These are phyloP conservation scores for Melanostoma mellinum DNA, from an alignment of 2,888 invertebrate genomes.

Conservation along the genomic window DNA sequence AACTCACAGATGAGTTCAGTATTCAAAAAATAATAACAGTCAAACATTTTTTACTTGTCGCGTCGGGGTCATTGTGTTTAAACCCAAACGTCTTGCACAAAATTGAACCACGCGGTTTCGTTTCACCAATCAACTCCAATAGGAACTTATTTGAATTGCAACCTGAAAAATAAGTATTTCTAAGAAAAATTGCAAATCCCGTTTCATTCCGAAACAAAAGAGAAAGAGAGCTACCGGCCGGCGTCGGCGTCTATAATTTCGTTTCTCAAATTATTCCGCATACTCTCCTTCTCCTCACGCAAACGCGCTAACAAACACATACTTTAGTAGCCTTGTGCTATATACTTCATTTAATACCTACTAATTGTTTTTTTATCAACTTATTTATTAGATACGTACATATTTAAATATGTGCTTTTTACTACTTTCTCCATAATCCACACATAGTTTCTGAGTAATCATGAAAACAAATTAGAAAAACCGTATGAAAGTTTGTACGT, in stretches of 20 bases:
- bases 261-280: slow-evolving; percentile 6
- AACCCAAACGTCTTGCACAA: neutral
- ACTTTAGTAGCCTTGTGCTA: slow-evolving; percentile 32
- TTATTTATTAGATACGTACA: neutral
- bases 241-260: slow-evolving; percentile 45
- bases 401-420: neutral
- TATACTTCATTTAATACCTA: slow-evolving; percentile 27
- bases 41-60: too few species aligned
- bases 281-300: neutral
- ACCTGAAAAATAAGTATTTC: neutral
- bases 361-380: slow-evolving; percentile 40
- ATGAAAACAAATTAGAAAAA: too few species aligned
- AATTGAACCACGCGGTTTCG: neutral
- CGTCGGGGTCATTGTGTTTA: neutral
- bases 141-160: neutral
- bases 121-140: slow-evolving; percentile 29
- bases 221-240: slow-evolving; percentile 41
- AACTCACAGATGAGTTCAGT: too few species aligned
- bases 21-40: too few species aligned
- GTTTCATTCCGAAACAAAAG: slow-evolving; percentile 15
- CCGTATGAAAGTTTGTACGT: neutral
- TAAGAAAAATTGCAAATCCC: neutral
- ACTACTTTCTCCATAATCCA: too few species aligned
- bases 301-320: slow-evolving; percentile 32
- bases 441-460: too few species aligned